Base-by-base conservation (phyloP, 2,797 vertebrate genomes). In the Coluber constrictor region DNA sequence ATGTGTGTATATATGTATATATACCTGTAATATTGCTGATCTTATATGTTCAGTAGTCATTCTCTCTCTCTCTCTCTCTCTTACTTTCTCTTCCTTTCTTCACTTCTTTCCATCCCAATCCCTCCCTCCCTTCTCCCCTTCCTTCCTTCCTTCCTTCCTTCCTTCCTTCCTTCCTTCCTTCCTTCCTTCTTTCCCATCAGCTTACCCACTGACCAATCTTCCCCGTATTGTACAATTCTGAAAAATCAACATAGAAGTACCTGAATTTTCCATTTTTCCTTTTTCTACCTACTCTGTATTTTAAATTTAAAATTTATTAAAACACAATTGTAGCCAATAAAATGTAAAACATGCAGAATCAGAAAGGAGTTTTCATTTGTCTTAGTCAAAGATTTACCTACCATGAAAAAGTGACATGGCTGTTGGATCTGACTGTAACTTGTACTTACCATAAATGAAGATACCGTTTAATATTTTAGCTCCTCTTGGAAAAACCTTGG, bases 361-460 rank as follows among this genome's bases (percentile, higher is more conserved):
- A 91, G 95, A 11, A 88, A 97, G 70, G 95, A 95, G 93, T 96
- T 66, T 66, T 95, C 90, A 94, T 96, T 95, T 96, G 63, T 97
- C 96, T 96, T 91, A 97, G 95, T 95, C 94, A 97, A 96, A 97
- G 90, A 93, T 97, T 98, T 98, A 98, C 98, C 97, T 98, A 98
- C 98, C 98, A 97, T 97, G 95, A 96, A 97, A 98, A 97, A 96
- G 96, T 97, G 97, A 97, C 97, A 97, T 97, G 98, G 97, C 98
- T 97, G 97, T 96, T 97, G 97, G 97, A 97, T 97, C 97, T 97
- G 97, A 98, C 97, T 98, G 97, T 97, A 96, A 98, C 97, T 98
- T 97, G 97, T 99, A 99, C 99, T 99, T 98, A 99, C 99, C 99
- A 98, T 98, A 97, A 87, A 94, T 97, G 97, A 98, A 98, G 98